Evolutionary conservation across 2,888 invertebrate species (phyloP), one percentile per base, ranked within the genome.

Genomic region (Amiota communis): DNA sequence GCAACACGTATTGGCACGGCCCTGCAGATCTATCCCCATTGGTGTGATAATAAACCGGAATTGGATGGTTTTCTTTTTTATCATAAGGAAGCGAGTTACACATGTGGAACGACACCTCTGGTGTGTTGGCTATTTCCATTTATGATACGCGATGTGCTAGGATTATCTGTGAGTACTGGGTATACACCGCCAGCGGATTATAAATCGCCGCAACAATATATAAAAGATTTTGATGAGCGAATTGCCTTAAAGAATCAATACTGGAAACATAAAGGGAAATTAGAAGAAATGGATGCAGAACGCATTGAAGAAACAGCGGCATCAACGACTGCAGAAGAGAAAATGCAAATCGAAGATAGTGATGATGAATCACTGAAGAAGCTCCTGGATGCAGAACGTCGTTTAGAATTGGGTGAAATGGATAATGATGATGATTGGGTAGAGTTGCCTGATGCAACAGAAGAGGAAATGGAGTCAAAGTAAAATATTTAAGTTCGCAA

Each of bases 1-100:
- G 74, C 80, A 0, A 76, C 70, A 0, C 75, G 75, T 3, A 74
- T 88, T 6, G 76, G 85, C 9, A 72, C 77, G 13, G 81, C 78
- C 9, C 64, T 90, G 8, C 83, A 85, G 23, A 77, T 75, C 0
- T 86, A 81, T 74, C 90, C 90, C 0, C 81, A 80, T 70, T 90
- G 85, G 86, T 73, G 78, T 1, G 86, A 90, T 1, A 86, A 90
- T 74, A 75, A 75, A 10, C 91, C 93, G 0, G 79, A 88, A 68
- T 88, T 97, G 71, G 98, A 98, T 89, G 99, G 99, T 0, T 88
- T 98, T 53, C 90, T 98, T 71, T 98, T 99, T 90, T 99, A 95
- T 89, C 97, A 98, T 89, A 95, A 94, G 81, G 91, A 93, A 76
- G 93, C 94, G 0, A 93, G 93, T 80, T 99, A 99, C 86, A 92